Conservation (phyloP, 2,888 invertebrate genomes). For the Isotomurus palustris region DNA sequence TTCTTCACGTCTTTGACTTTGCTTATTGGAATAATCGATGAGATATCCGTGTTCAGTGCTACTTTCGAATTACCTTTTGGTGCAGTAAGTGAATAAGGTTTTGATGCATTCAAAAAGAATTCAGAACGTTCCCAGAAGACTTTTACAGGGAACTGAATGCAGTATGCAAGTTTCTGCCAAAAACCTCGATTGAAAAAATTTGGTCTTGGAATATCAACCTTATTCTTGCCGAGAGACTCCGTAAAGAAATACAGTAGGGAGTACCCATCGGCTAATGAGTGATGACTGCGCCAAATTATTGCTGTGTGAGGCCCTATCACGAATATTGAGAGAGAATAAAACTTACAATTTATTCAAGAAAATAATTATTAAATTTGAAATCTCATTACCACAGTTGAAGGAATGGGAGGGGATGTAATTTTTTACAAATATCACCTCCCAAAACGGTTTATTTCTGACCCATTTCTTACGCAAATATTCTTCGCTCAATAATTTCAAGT, state of each 20-base stretch:
- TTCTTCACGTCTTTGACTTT: slow-evolving; percentile 1
- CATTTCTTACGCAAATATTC: neutral
- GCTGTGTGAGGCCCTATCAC: neutral
- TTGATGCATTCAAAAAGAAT: neutral
- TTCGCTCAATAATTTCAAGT: neutral
- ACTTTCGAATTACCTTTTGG: too few relatives aligned
- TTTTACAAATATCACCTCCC: slow-evolving; percentile 1
- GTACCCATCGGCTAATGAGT: slow-evolving; percentile 16
- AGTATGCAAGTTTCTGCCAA: too few relatives aligned
- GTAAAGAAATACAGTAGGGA: slow-evolving; percentile 1
- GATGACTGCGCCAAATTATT: slow-evolving; percentile 11
- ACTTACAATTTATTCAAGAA: too few relatives aligned
- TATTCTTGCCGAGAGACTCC: neutral
- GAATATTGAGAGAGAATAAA: too few relatives aligned
- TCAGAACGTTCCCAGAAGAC: too few relatives aligned
- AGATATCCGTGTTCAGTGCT: neutral
- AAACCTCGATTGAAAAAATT: too few relatives aligned
- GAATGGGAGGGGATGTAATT: neutral
- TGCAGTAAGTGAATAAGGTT: neutral
- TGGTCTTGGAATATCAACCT: too few relatives aligned
- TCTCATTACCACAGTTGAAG: too few relatives aligned
- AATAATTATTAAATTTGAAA: too few relatives aligned
- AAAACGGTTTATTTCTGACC: neutral
- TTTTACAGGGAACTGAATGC: too few relatives aligned
- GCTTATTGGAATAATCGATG: slow-evolving; percentile 1